Conservation (phyloP, 2,888 invertebrate species). For the Nemotelus pantherinus region DNA sequence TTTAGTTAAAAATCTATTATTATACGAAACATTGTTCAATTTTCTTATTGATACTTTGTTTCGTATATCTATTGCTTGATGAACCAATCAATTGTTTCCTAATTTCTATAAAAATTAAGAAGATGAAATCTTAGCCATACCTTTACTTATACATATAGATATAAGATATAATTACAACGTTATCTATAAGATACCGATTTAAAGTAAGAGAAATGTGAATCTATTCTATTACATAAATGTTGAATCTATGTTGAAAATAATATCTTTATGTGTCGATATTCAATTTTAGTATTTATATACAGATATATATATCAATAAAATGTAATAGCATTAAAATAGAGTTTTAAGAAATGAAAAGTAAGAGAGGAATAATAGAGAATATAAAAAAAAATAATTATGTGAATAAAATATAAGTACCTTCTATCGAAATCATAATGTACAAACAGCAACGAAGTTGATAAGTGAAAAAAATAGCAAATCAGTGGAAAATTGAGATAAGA, state of each 20-base stretch:
- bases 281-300: constrained; percentile 39
- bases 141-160: neutral
- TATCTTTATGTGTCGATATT: constrained; percentile 40
- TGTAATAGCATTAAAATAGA: constrained; percentile 11
- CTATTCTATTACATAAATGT: constrained; percentile 16
- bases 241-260: constrained; percentile 22
- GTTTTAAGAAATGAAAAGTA: neutral
- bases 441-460: constrained; percentile 39
- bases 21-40: too few species aligned
- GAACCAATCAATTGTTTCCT: neutral
- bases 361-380: neutral
- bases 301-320: constrained; percentile 9
- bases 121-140: constrained; percentile 31
- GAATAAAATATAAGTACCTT: constrained; percentile 38
- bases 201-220: neutral
- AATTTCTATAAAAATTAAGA: constrained; percentile 11
- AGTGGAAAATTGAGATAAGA: constrained; percentile 18
- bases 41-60: neutral
- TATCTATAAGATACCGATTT: neutral
- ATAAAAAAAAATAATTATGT: constrained; percentile 12
- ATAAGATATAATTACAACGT: neutral
- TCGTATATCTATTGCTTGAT: neutral
- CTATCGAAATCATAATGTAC: constrained; percentile 43
- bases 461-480: neutral
- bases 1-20: too few species aligned